Evolutionary conservation across 2,888 invertebrate genomes (phyloP).

Genomic region (Phanerotoma sp.): DNA sequence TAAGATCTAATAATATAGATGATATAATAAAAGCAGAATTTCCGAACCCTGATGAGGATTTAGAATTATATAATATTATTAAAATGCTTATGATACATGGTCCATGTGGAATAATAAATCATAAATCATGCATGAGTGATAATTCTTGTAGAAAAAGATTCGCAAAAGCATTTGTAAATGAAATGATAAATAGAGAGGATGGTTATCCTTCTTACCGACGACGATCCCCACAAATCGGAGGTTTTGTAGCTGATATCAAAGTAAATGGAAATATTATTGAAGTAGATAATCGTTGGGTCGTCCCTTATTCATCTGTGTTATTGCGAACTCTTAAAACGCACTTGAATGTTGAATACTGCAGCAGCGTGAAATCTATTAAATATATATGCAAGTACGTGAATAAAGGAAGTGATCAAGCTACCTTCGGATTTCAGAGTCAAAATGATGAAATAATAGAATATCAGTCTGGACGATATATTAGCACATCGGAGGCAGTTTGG

Average conservation of each 20-base stretch:
- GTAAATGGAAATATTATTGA: not conserved
- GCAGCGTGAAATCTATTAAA: slow-evolving; percentile 54
- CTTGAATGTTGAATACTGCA: slow-evolving; percentile 55
- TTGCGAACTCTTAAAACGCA: slow-evolving; percentile 38
- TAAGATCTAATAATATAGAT: slow-evolving; percentile 39
- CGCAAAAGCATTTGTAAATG: slow-evolving; percentile 38
- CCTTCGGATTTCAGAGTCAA: slow-evolving; percentile 22
- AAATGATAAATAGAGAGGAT: slow-evolving; percentile 41
- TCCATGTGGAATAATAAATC: slow-evolving; percentile 46
- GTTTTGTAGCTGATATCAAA: slow-evolving; percentile 17
- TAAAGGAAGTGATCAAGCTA: slow-evolving; percentile 43
- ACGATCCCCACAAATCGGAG: slow-evolving; percentile 24
- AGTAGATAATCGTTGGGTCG: slow-evolving; percentile 32
- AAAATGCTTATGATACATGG: slow-evolving; percentile 45
- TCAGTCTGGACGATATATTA: slow-evolving; percentile 41
- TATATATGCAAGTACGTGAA: slow-evolving; percentile 55
- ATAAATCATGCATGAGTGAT: slow-evolving; percentile 51
- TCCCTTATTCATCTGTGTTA: slow-evolving; percentile 33
- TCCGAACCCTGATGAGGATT: slow-evolving; percentile 41
- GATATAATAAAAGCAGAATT: slow-evolving; percentile 49
- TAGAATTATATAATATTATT: slow-evolving; percentile 35
- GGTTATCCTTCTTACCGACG: slow-evolving; percentile 48
- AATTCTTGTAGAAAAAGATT: slow-evolving; percentile 50
- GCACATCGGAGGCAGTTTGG: slow-evolving; percentile 41
- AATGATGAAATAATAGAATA: slow-evolving; percentile 38